These are phyloP conservation scores for Pantelozetes paolii DNA, from an alignment of 2,888 invertebrate species.

Conservation along the genomic window DNA sequence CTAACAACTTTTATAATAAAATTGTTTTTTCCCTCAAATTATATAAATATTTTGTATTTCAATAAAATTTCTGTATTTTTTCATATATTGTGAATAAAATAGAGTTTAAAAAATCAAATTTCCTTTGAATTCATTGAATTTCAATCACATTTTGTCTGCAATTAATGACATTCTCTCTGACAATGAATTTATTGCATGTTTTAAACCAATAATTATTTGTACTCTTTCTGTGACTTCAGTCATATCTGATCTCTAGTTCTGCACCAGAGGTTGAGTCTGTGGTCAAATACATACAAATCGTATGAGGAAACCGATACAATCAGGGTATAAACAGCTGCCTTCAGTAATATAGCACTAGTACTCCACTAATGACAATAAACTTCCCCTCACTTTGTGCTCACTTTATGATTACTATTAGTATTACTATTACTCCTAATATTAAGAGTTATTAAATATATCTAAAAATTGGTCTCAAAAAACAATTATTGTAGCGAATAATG, in stretches of 20 bases:
- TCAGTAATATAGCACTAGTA: background rate
- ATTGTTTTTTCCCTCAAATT: background rate
- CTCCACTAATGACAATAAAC: conserved; percentile 29
- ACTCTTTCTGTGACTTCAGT: too few relatives aligned
- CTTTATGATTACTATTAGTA: background rate
- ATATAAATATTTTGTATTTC: background rate
- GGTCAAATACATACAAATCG: conserved; percentile 27
- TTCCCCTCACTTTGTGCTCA: conserved; percentile 22
- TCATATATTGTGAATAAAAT: background rate
- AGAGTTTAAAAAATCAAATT: background rate
- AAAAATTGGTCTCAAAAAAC: conserved; percentile 24
- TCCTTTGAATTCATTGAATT: background rate
- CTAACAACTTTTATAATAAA: background rate
- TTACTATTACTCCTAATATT: background rate
- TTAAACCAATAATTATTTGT: background rate
- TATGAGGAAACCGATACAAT: conserved; percentile 33
- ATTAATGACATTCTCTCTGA: background rate
- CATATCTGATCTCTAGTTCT: background rate
- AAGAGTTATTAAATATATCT: background rate
- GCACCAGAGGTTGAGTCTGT: conserved; percentile 22
- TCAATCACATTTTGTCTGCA: too few relatives aligned
- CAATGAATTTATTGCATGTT: conserved; percentile 13
- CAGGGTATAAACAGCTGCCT: conserved; percentile 30
- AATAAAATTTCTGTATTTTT: background rate
- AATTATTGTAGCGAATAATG: conserved; percentile 28